Conservation (phyloP, 1,140 invertebrate species). For the Melitaea cinxia region DNA sequence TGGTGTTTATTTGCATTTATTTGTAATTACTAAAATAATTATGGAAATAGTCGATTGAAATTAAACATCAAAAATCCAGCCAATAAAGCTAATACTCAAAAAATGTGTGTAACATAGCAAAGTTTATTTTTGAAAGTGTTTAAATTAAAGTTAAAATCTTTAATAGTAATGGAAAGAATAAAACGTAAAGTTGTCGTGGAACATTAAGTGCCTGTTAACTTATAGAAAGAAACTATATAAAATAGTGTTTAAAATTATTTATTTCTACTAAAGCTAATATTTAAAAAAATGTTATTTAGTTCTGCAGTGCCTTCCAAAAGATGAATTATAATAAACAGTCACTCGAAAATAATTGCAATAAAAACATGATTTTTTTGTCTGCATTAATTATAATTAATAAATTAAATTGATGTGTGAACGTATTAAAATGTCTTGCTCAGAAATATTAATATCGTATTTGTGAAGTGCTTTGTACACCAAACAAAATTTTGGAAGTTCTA, state of each 20-base stretch:
- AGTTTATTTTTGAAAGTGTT: too few relatives aligned
- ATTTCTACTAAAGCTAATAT: background rate
- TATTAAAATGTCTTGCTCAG: background rate
- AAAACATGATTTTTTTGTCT: background rate
- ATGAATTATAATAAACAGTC: constrained; percentile 4
- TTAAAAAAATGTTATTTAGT: background rate
- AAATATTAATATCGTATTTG: background rate
- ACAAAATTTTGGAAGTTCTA: constrained; percentile 9
- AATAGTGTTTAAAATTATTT: background rate
- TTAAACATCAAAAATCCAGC: background rate
- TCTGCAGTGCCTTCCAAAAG: background rate
- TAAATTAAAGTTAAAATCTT: too few relatives aligned
- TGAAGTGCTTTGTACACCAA: background rate
- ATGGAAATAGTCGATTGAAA: too few relatives aligned
- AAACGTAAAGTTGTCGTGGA: background rate
- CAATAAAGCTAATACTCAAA: too few relatives aligned
- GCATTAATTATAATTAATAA: background rate
- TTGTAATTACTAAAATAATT: too few relatives aligned
- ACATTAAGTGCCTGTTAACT: constrained; percentile 9
- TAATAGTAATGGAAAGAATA: background rate
- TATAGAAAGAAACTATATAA: background rate
- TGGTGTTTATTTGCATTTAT: too few relatives aligned
- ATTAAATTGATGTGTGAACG: background rate
- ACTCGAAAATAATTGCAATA: background rate
- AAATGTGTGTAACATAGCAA: too few relatives aligned